A percentile compares a stretch with the other conserved stretches of the same genome.
These are phyloP conservation scores for Muscicapa striata DNA, from an alignment of 2,797 vertebrate species.

Conservation along the genomic window DNA sequence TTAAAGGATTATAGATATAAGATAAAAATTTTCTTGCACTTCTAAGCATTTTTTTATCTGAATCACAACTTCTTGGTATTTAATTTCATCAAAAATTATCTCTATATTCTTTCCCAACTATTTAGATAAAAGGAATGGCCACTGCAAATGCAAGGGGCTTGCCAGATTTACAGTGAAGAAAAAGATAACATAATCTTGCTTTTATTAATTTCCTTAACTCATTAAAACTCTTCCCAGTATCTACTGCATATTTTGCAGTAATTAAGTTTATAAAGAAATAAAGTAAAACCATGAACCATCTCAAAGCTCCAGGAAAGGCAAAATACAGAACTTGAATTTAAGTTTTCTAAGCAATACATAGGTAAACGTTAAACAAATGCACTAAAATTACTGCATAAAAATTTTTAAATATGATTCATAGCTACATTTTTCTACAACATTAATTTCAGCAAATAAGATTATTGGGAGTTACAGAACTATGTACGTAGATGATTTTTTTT, in stretches of 20 bases:
- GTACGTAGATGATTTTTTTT: background rate
- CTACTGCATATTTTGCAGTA: background rate
- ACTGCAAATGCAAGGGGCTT: background rate
- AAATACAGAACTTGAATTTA: background rate
- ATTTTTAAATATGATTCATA: background rate
- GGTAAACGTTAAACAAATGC: background rate
- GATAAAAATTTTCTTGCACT: background rate
- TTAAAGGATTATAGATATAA: slow-evolving; percentile 5
- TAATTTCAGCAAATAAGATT: background rate
- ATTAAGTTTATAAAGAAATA: background rate
- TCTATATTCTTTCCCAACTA: slow-evolving; percentile 14
- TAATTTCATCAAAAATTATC: background rate
- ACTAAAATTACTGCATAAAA: background rate
- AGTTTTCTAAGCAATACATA: background rate
- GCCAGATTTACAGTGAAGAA: background rate
- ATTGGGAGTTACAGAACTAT: background rate
- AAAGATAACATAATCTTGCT: slow-evolving; percentile 1
- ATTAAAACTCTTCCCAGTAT: background rate
- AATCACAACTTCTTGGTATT: slow-evolving; percentile 22
- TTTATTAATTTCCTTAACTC: background rate
- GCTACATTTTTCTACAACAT: background rate
- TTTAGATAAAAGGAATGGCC: slow-evolving; percentile 17
- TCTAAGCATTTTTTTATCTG: slow-evolving; percentile 31
- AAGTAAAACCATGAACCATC: background rate
- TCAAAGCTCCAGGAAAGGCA: background rate